Base-by-base conservation (phyloP, 2,888 invertebrate genomes). In the Drosophila basisetae region DNA sequence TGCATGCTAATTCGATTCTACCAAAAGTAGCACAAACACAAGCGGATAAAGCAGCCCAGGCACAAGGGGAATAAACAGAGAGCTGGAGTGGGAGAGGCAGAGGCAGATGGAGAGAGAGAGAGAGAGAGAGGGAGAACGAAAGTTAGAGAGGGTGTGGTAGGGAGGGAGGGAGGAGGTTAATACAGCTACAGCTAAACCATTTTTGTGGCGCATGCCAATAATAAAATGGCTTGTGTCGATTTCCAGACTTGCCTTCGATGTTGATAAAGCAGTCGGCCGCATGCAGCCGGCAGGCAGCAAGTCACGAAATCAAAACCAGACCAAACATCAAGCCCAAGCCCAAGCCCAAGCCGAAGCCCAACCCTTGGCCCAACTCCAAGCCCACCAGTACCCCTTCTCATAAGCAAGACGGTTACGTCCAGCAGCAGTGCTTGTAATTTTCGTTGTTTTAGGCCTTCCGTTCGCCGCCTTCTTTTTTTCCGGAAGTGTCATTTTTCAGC, bases 401-500 rank as follows among this genome's bases (percentile, higher is more conserved):
- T n/a, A 2, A 28, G 28, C 60, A 33, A 68, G 62, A 49, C 43
- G 54, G 60, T 65, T 74, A 55, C 75, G 80, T 75, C 76, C 77
- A 74, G 70, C 69, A 50, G 77, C 68, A 66, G 41, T 55, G 63
- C 80, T 70, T 83, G 83, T 75, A 78, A 88, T 90, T 83, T 88
- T 73, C 80, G 68, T 83, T 82, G 78, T 82, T 73, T 75, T 81
- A 80, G 78, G 72, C 59, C 68, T 76, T 74, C 59, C 81, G 60
- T 63, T 78, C 37, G 65, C 71, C 68, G 72, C 58, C 66, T 72
- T 74, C 68, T 52, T 52, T 68, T 69, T 70, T 68, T 69, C 70
- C 84, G 89, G 89, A 87, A 87, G 91, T 90, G 91, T 87, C 87
- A 89, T 90, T 87, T 90, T 82, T 86, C 91, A 89, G 87, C 68